These are phyloP conservation scores for Sipha flava DNA, from an alignment of 1,140 invertebrate species.

Conservation along the genomic window DNA sequence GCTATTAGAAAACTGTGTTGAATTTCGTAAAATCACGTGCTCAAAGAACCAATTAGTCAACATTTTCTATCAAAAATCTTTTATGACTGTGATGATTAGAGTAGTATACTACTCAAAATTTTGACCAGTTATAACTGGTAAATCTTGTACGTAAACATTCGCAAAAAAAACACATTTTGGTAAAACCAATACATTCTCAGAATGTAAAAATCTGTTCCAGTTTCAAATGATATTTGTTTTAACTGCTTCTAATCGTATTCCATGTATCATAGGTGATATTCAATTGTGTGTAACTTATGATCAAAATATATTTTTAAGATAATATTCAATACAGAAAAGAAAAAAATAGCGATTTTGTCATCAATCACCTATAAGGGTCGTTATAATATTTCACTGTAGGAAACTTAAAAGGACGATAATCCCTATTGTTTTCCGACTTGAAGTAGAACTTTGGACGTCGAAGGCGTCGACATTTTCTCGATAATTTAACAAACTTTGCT, in stretches of 20 bases:
- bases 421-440: not conserved
- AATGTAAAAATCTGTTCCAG: too few species aligned
- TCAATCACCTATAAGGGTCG: not conserved
- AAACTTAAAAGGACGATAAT: not conserved
- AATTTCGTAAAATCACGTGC: too few species aligned
- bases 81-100: too few species aligned
- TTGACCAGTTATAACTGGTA: too few species aligned
- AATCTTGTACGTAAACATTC: too few species aligned
- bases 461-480: not conserved
- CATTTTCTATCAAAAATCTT: too few species aligned
- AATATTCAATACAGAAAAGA: not conserved
- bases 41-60: too few species aligned
- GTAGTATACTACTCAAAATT: too few species aligned
- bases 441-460: not conserved
- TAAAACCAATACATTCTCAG: too few species aligned
- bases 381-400: not conserved
- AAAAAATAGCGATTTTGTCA: conserved; percentile 1
- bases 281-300: not conserved
- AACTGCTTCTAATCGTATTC: not conserved
- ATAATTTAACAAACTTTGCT: conserved; percentile 7
- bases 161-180: too few species aligned
- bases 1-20: too few species aligned
- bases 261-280: not conserved
- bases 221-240: not conserved
- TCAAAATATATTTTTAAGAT: not conserved